Evolutionary conservation across 2,888 invertebrate genomes (phyloP), one percentile per base, ranked within the genome.

Genomic region (Agriotes lineatus): DNA sequence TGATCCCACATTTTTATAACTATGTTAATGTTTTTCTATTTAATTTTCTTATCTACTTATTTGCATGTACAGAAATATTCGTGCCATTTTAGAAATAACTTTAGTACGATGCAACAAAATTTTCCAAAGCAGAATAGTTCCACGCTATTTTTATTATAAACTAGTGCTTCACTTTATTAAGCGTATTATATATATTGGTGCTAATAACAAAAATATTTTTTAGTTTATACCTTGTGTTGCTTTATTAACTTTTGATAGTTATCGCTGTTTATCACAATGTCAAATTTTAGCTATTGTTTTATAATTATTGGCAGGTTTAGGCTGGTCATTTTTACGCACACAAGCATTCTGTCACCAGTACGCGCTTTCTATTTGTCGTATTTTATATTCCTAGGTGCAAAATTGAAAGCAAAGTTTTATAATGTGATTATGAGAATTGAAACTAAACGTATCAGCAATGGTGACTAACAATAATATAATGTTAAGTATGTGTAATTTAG

Each of bases 391-490:
- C 48, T 48, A 22, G 48, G 48, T 48, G 12, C 48, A 48, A 25
- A 48, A 48, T 22, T 48, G 14, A 16, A 25, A 48, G 1, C 4
- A n/a, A 20, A 0, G 12, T 48, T 61, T 37, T 50, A 67, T 37
- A 80, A 80, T 84, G 83, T 83, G 84, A 84, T 84, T 81, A 80
- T 77, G 79, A 76, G 78, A 82, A 82, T 80, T 75, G 83, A 81
- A 84, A 84, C 83, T 79, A 80, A 82, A 84, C 84, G 84, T 84
- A 84, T 84, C 84, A 84, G 82, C 80, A 83, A 83, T 80, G 82
- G 83, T 84, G 83, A 83, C 83, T 81, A 82, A 83, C 80, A 81
- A 80, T 80, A 75, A 75, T 74, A 72, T 71, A 67, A 60, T 71
- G 44, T 61, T 66, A 66, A 69, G 45, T 56, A 66, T 60, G 63